A percentile compares a stretch with the other conserved stretches of the same genome.
Conservation (phyloP, 2,113 vertebrate genomes). For the Scomber japonicus region DNA sequence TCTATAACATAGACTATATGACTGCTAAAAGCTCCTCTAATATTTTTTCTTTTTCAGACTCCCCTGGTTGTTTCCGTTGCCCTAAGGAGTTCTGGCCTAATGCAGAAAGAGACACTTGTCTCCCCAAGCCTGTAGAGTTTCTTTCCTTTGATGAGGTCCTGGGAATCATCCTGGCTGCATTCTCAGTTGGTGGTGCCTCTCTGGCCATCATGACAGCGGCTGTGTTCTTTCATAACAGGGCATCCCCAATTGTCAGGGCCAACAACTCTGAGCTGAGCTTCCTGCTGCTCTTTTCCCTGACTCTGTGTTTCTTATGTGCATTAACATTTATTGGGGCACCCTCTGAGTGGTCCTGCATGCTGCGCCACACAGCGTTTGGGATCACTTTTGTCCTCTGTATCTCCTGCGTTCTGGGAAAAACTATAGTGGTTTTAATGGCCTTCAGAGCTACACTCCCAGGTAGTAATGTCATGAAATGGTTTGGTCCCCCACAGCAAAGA, state of each 20-base stretch:
- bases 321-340: constrained; percentile 68
- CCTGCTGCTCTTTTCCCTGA: constrained; percentile 64
- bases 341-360: constrained; percentile 73
- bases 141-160: constrained; percentile 76
- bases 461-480: constrained; percentile 64
- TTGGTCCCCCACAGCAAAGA: constrained; percentile 73
- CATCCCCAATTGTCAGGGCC: constrained; percentile 77
- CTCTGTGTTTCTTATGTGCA: constrained; percentile 74
- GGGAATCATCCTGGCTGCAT: constrained; percentile 67
- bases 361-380: constrained; percentile 48
- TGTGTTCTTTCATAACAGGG: constrained; percentile 72
- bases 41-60: constrained; percentile 61
- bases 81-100: constrained; percentile 76
- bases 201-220: constrained; percentile 59
- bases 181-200: constrained; percentile 73
- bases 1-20: neutral
- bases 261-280: constrained; percentile 69
- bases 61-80: constrained; percentile 72
- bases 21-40: neutral
- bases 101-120: constrained; percentile 60
- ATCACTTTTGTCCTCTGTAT: neutral
- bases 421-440: too few relatives aligned
- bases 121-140: constrained; percentile 78
- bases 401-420: too few relatives aligned
- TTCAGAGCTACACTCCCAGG: too few relatives aligned